Evolutionary conservation across 2,888 invertebrate species (phyloP), one percentile per base, ranked within the genome.

Genomic region (Cryptops parisi): DNA sequence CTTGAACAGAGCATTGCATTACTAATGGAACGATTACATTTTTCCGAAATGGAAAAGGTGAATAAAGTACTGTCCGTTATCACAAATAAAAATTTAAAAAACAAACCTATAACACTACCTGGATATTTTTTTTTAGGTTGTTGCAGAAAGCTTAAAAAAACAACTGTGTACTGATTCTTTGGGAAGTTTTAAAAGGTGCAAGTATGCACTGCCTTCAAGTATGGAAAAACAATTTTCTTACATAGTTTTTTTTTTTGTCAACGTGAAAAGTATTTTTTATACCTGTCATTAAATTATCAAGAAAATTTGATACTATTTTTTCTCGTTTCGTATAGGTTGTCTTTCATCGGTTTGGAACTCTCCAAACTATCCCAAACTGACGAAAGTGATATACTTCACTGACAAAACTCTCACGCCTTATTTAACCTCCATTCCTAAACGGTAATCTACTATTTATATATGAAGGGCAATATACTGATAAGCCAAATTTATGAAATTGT

Each of bases 351-450:
- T 26, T 3, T 33, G 21, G 21, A 48, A 38, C 9, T 27, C 38
- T 25, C 21, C 19, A 19, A 26, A 27, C 38, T 19, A 38, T 22
- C 33, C 48, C 3, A 6, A 12, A 17, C 33, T 48, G 48, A 58
- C 62, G 23, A 69, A 70, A 62, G 67, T 71, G 51, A 64, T 71
- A 24, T 72, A 71, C 60, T 71, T 69, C 62, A 69, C 67, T 3
- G 69, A 70, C 52, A 64, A 65, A 54, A 65, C 69, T 2, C 64
- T 67, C 25, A 71, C 70, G 3, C 71, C 71, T 3, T 68, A 67
- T 57, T 66, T 70, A 65, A 64, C 67, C 33, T 65, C 66, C 15
- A 64, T 72, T 17, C 64, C 63, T 45, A 70, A 69, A 62, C 61
- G 64, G 68, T 69, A 58, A 57, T 23, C 33, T 33, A 15, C 33